Evolutionary conservation across 2,888 invertebrate genomes (phyloP).

Genomic region (Tortricodes alternella): DNA sequence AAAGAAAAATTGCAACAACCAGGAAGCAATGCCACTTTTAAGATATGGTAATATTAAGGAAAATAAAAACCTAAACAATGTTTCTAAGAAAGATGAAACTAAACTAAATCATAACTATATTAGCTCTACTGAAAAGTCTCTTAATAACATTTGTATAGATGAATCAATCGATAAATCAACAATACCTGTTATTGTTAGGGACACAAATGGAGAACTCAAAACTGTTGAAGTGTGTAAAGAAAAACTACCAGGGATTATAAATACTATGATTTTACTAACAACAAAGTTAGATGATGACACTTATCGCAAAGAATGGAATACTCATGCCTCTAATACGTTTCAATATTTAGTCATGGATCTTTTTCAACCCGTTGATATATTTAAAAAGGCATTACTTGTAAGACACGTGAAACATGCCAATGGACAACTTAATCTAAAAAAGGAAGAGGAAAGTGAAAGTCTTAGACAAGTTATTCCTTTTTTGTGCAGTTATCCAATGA

Average conservation of each 20-base stretch:
- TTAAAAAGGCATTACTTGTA: not conserved
- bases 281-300: slow-evolving; percentile 1
- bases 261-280: slow-evolving; percentile 15
- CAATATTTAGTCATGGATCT: slow-evolving; percentile 18
- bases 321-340: not conserved
- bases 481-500: not conserved
- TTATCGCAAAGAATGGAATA: not conserved
- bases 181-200: not conserved
- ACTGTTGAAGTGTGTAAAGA: not conserved
- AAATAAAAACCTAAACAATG: too few relatives aligned
- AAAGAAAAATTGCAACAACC: not conserved
- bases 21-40: slow-evolving; percentile 1
- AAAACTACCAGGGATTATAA: slow-evolving; percentile 6
- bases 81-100: too few relatives aligned
- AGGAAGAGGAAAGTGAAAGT: not conserved
- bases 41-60: not conserved
- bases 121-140: not conserved
- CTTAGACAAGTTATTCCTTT: not conserved
- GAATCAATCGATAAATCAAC: not conserved
- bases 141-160: not conserved
- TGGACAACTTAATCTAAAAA: not conserved
- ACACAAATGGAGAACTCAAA: slow-evolving; percentile 1
- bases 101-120: not conserved
- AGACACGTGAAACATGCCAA: not conserved
- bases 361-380: slow-evolving; percentile 3